Percentiles rank a stretch among this genome's conserved stretches.
These are phyloP conservation scores for Chionoecetes opilio DNA, from an alignment of 1,140 invertebrate genomes.

Conservation along the genomic window DNA sequence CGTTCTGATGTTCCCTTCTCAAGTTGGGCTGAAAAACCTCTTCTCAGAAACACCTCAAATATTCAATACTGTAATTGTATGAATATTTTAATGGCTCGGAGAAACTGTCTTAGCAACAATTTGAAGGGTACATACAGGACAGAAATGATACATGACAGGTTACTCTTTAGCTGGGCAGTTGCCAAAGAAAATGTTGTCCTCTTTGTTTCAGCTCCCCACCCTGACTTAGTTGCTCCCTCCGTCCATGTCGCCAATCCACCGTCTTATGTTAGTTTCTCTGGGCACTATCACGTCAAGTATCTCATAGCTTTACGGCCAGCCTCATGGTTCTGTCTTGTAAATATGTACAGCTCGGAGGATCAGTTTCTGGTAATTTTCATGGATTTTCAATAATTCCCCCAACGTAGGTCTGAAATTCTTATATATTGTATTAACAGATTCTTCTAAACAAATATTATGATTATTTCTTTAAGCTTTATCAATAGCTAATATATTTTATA, in stretches of 20 bases:
- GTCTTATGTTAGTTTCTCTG: neutral
- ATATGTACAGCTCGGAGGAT: constrained; percentile 52
- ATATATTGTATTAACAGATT: neutral
- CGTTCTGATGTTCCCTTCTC: neutral
- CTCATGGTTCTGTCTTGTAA: constrained; percentile 38
- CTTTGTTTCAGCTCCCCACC: constrained; percentile 60
- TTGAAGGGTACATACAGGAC: neutral
- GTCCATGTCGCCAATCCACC: constrained; percentile 50
- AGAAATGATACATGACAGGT: neutral
- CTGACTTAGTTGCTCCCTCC: constrained; percentile 67
- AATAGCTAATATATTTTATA: constrained; percentile 15
- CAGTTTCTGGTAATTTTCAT: constrained; percentile 37
- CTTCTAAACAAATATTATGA: neutral
- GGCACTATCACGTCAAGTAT: neutral
- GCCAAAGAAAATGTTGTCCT: constrained; percentile 46
- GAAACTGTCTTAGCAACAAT: neutral
- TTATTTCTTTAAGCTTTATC: constrained; percentile 12
- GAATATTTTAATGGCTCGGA: neutral
- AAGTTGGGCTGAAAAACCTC: neutral
- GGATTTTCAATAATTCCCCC: constrained; percentile 32
- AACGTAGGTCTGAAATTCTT: neutral
- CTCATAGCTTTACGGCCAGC: constrained; percentile 24
- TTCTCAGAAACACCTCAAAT: neutral
- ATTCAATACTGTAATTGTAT: no score
- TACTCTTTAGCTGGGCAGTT: constrained; percentile 38